Conservation (phyloP, 2,113 vertebrate species). For the Herpetotheres cachinnans region DNA sequence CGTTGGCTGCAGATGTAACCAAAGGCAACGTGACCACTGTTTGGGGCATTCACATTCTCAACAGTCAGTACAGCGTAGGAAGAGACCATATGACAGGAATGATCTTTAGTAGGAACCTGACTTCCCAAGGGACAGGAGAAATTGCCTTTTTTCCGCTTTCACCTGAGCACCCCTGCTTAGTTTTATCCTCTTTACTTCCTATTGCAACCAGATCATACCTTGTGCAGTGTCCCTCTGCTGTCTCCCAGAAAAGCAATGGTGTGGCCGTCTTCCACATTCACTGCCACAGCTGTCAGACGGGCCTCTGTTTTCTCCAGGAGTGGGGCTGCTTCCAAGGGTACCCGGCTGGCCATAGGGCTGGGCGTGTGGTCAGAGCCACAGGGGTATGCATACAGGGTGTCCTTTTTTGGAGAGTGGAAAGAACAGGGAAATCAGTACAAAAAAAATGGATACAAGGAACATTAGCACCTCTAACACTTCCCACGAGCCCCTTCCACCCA, state of each 20-base stretch:
- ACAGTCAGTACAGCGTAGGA: background rate
- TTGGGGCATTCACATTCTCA: background rate
- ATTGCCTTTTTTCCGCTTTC: background rate
- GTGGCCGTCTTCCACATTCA: slow-evolving; percentile 84
- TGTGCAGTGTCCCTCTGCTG: slow-evolving; percentile 88
- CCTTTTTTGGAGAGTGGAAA: slow-evolving; percentile 67
- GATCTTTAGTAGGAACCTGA: background rate
- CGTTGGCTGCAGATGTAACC: background rate
- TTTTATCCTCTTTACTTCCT: background rate
- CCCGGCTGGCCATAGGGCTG: slow-evolving; percentile 92
- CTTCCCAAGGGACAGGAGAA: background rate
- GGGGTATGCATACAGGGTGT: slow-evolving; percentile 91
- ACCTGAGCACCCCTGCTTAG: background rate
- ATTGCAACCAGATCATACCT: slow-evolving; percentile 72
- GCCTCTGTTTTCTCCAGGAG: slow-evolving; percentile 85
- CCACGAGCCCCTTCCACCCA: background rate
- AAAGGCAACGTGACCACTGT: background rate
- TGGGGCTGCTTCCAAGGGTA: slow-evolving; percentile 80
- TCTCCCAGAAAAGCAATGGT: slow-evolving; percentile 94
- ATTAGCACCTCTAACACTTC: background rate
- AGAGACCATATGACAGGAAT: background rate
- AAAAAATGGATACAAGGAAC: background rate
- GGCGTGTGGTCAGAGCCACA: slow-evolving; percentile 98
- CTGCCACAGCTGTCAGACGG: slow-evolving; percentile 89
- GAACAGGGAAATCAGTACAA: background rate